Base-by-base conservation (phyloP, 2,113 vertebrate species). In the Oncorhynchus clarkii region DNA sequence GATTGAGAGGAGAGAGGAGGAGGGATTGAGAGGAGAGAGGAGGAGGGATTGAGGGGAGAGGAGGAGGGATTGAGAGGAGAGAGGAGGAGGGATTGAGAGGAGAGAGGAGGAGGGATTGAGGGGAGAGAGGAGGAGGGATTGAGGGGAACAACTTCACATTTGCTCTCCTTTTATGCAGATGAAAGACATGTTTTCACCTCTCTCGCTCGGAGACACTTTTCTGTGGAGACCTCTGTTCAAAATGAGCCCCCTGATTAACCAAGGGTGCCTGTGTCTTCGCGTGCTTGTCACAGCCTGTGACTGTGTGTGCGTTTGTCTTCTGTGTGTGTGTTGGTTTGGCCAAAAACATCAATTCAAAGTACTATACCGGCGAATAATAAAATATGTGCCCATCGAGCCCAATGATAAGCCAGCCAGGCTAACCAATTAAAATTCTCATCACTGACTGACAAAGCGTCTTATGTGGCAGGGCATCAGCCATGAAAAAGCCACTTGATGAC, bases 401-500 rank as follows among this genome's bases (percentile, higher is more conserved):
- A 90, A 89, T 90, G 89, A 90, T 81, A 45, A 45, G 2, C 39
- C 79, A 89, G 80, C 72, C 72, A 78, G 89, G 86, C 86, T 84
- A 86, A 82, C 88, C 89, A 89, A 92, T 92, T 91, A 90, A 90
- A 91, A 88, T 89, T 89, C 88, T 88, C 88, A 89, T 88, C 90
- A 86, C 88, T 78, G 87, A 68, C 77, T 87, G 89, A 91, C 88
- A 88, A 87, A 87, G 89, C 78, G 1, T 88, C 86, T 89, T 89
- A 90, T 90, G 88, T 90, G 88, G 87, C 84, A 84, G 85, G 83
- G 86, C 82, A 88, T 81, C 78, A 83, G 86, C 83, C 85, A 86
- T 88, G 88, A 91, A 89, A 90, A 90, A 89, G 89, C 89, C 83
- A 88, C 87, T 89, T 91, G 91, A 92, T 91, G 91, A 90, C 89